These are phyloP conservation scores for Gryllus bimaculatus DNA, from an alignment of 1,140 invertebrate genomes.

Conservation along the genomic window DNA sequence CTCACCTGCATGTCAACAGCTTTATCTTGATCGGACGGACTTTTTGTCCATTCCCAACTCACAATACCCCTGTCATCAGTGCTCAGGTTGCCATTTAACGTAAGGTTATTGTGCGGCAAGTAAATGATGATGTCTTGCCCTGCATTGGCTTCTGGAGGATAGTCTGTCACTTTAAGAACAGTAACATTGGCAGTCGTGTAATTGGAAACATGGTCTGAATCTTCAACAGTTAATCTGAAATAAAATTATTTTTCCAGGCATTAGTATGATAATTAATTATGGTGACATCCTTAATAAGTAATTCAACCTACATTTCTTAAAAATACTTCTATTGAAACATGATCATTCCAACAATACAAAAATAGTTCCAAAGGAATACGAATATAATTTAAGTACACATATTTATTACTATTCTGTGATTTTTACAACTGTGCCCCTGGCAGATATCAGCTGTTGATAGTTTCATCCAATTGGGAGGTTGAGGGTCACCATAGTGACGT, in stretches of 20 bases:
- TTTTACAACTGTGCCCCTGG: too few relatives aligned
- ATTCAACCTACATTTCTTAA: too few relatives aligned
- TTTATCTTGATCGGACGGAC: conserved; percentile 71
- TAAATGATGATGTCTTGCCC: conserved; percentile 84
- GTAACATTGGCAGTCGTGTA: conserved; percentile 81
- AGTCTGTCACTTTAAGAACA: conserved; percentile 84
- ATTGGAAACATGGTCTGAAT: conserved; percentile 79
- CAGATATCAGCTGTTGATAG: too few relatives aligned
- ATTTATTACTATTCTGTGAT: too few relatives aligned
- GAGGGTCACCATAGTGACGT: too few relatives aligned
- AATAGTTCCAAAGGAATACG: too few relatives aligned
- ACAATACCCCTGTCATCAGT: conserved; percentile 88
- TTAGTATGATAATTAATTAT: too few relatives aligned
- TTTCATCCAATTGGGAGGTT: too few relatives aligned
- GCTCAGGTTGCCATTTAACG: conserved; percentile 79
- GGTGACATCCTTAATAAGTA: too few relatives aligned
- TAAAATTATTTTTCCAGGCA: background rate
- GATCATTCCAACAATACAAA: too few relatives aligned
- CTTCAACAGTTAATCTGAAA: conserved; percentile 72
- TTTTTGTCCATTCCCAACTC: conserved; percentile 91
- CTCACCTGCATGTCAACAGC: conserved; percentile 80
- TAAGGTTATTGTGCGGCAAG: conserved; percentile 80
- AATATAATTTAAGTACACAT: too few relatives aligned
- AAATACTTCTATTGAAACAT: too few relatives aligned
- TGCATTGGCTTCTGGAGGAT: conserved; percentile 90